phyloP scores from a whole-genome alignment of 2,888 invertebrate species.

The Idaea straminata region DNA sequence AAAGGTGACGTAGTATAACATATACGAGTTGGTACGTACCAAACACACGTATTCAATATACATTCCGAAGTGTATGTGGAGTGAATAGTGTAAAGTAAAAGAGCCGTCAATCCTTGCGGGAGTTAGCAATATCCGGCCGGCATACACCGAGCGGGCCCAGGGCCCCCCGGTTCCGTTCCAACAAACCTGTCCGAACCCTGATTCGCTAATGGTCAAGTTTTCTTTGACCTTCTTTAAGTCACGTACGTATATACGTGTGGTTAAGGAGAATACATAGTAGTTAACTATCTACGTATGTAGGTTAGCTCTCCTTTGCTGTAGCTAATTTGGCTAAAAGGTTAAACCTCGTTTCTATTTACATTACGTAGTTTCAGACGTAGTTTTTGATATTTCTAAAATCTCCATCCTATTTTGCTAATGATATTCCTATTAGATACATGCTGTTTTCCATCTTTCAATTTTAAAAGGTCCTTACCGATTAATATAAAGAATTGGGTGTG shows the following conservation, averaged over 20 bases:
- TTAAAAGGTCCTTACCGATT: no score
- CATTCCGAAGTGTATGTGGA: constrained; percentile 17
- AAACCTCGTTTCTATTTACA: background rate
- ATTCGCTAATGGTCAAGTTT: constrained; percentile 37
- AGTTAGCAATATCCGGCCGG: constrained; percentile 58
- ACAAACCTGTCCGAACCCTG: constrained; percentile 41
- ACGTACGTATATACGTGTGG: background rate
- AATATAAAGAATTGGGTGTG: no score
- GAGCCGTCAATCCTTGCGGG: constrained; percentile 40
- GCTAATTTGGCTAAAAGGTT: background rate
- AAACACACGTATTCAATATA: constrained; percentile 15
- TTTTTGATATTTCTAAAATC: background rate
- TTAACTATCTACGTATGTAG: background rate
- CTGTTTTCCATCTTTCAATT: background rate
- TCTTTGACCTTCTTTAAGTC: constrained; percentile 14
- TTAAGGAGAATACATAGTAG: background rate
- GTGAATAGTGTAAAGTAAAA: constrained; percentile 36
- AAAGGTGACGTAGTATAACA: no score
- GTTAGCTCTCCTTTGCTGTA: background rate
- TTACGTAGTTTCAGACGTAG: background rate
- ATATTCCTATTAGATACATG: constrained; percentile 4
- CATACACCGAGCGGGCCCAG: constrained; percentile 38
- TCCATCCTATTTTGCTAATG: background rate
- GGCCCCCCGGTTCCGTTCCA: constrained; percentile 43
- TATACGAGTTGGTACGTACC: no score